phyloP scores from a whole-genome alignment of 2,888 invertebrate species.

The Caenorhabditis parvicauda region DNA sequence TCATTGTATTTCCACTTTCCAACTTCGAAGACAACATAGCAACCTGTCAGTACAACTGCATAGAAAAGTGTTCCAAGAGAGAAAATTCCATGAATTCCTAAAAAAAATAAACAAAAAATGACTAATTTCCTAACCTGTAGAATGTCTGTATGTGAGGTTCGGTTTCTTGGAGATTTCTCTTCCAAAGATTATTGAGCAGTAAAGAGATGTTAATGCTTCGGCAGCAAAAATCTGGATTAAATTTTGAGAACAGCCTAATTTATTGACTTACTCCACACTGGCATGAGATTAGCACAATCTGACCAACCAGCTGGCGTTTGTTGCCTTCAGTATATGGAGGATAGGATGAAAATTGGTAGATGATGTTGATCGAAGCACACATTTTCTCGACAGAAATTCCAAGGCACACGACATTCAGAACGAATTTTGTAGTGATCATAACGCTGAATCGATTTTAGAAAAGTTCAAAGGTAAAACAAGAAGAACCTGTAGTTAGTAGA shows the following conservation, averaged over 20 bases:
- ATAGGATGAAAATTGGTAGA: conserved; percentile 56
- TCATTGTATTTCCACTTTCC: conserved; percentile 60
- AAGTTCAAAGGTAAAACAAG: not conserved
- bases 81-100: conserved; percentile 46
- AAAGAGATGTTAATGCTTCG: conserved; percentile 46
- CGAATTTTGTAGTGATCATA: conserved; percentile 47
- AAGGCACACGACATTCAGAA: conserved; percentile 47
- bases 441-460: conserved; percentile 23
- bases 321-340: conserved; percentile 41
- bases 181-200: conserved; percentile 45
- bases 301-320: conserved; percentile 42
- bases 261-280: conserved; percentile 41
- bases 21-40: conserved; percentile 60
- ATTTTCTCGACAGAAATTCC: conserved; percentile 56
- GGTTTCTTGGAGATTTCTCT: conserved; percentile 34
- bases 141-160: conserved; percentile 33
- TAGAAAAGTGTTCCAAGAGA: conserved; percentile 59
- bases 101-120: no score
- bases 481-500: conserved; percentile 46
- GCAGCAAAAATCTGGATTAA: conserved; percentile 4
- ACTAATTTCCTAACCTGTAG: conserved; percentile 11
- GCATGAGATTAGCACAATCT: conserved; percentile 53
- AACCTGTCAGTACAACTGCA: conserved; percentile 56
- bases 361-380: conserved; percentile 53
- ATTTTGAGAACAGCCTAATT: not conserved